Percentiles rank a stretch among this genome's conserved stretches.
These are phyloP conservation scores for Tipula confusa DNA, from an alignment of 2,888 invertebrate genomes.

Conservation along the genomic window DNA sequence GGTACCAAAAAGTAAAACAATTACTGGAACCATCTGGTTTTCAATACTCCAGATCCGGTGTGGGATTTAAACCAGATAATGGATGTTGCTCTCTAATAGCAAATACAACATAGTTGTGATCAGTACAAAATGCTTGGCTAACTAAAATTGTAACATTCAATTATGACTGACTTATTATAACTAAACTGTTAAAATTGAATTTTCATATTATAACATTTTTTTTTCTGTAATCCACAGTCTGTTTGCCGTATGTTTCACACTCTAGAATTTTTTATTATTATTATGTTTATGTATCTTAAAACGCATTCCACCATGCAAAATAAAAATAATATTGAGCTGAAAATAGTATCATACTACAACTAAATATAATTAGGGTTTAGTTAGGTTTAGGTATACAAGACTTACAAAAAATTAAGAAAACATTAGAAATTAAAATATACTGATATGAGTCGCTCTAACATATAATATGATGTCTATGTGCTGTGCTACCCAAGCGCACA, in stretches of 20 bases:
- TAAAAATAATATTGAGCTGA: neutral
- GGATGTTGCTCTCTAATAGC: too few species aligned
- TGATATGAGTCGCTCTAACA: neutral
- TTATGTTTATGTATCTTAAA: neutral
- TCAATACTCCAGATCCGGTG: too few species aligned
- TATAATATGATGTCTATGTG: neutral
- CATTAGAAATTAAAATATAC: neutral
- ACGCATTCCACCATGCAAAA: conserved; percentile 9
- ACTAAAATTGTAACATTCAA: too few species aligned
- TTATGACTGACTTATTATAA: too few species aligned
- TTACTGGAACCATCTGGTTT: too few species aligned
- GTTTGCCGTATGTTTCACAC: neutral
- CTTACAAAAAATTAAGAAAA: too few species aligned
- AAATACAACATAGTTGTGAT: too few species aligned
- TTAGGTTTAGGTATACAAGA: neutral
- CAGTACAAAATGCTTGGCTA: too few species aligned
- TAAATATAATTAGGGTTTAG: neutral
- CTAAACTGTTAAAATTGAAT: conserved; percentile 9
- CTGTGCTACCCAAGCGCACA: neutral
- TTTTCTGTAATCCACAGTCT: neutral
- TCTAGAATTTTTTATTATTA: conserved; percentile 27
- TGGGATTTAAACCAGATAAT: too few species aligned
- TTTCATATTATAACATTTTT: neutral
- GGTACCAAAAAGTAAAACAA: too few species aligned
- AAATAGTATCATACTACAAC: neutral